These are phyloP conservation scores for Hyperoodon ampullatus DNA, from an alignment of 2,113 vertebrate species.

Conservation along the genomic window DNA sequence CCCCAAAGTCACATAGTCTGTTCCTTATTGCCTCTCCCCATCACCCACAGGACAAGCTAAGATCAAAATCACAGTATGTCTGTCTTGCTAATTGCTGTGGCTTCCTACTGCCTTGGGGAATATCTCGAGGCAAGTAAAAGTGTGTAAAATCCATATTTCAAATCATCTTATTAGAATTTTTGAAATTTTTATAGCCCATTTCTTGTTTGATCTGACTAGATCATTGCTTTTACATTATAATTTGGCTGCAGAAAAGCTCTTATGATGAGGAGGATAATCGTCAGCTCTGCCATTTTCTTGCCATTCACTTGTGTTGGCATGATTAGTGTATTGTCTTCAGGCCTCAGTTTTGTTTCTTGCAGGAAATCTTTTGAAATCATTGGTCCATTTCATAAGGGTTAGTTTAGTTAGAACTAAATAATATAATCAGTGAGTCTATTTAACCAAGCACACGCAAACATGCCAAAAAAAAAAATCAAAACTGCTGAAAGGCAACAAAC, in stretches of 20 bases:
- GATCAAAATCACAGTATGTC: not conserved
- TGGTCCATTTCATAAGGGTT: slow-evolving; percentile 24
- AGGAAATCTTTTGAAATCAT: slow-evolving; percentile 16
- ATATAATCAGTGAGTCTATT: slow-evolving; percentile 22
- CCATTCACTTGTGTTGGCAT: not conserved
- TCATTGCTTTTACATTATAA: not conserved
- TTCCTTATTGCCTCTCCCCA: not conserved
- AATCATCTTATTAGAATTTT: not conserved
- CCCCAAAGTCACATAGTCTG: not conserved
- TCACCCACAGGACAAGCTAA: not conserved
- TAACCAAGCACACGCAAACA: slow-evolving; percentile 42
- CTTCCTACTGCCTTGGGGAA: not conserved
- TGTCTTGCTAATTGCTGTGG: not conserved
- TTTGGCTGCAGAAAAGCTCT: not conserved
- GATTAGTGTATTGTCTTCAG: not conserved
- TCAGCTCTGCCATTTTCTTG: not conserved
- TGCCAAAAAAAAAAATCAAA: slow-evolving; percentile 17
- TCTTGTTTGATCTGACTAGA: not conserved
- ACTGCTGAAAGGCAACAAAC: not conserved
- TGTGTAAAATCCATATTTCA: not conserved
- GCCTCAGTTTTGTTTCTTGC: not conserved
- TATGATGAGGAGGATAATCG: not conserved
- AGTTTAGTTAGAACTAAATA: slow-evolving; percentile 31
- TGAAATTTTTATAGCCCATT: not conserved
- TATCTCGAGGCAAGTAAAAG: not conserved